Base-by-base conservation (phyloP, 2,888 invertebrate genomes). In the Torymus texanus region DNA sequence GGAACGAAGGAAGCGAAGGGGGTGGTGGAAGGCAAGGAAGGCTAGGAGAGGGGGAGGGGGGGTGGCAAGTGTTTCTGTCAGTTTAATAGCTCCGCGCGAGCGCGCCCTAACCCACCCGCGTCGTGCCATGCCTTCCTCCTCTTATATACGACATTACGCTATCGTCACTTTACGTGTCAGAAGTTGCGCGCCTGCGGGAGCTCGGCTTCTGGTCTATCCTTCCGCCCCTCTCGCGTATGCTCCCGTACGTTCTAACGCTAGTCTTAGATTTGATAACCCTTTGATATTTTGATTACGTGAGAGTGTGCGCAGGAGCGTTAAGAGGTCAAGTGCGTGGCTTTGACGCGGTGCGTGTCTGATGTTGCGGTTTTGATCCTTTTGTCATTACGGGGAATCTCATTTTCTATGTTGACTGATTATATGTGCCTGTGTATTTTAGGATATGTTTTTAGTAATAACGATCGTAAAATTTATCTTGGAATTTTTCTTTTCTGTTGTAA, bases 21-120 rank as follows among this genome's bases (percentile, higher is more conserved):
- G 61, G 77, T 14, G 75, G 82, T 73, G 76, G 80, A 80, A 83
- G 78, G 80, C 82, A 82, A 83, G 82, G 82, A 82, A 82, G 41
- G 55, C 55, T 16, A 14, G 59, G 10, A 81, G 81, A 84, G 84
- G 66, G 16, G 85, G 84, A n/a, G 85, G 84, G 84, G 88, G 90
- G 89, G 88, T 88, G 89, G 90, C 90, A 90, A 90, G 90, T 90
- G 90, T 90, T 89, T 90, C 90, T 90, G 90, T 90, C 90, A 90
- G 90, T 90, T 90, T 90, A 90, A 90, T 90, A 90, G 90, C 89
- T 89, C 89, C 88, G 88, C 88, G 86, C 87, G 86, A 82, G 80
- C 86, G 76, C 81, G 80, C 80, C 67, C 75, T 58, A 24, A 61
- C 58, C 80, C 80, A 72, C 73, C 82, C 82, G 79, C 84, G 81